These are phyloP conservation scores for Epinotia bilunana DNA, from an alignment of 2,888 invertebrate species.

Conservation along the genomic window DNA sequence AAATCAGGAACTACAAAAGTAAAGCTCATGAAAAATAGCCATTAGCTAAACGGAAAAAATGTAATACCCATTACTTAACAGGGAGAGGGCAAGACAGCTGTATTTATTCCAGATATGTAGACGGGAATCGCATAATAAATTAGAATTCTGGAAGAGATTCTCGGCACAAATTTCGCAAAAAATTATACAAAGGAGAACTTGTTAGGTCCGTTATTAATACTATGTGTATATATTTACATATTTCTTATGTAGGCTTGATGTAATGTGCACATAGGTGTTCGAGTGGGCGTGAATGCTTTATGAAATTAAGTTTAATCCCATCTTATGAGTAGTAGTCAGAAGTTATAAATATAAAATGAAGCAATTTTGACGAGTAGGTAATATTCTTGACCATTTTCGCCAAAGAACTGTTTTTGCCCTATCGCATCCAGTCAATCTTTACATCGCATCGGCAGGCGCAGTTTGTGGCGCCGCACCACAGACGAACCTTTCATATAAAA, in stretches of 20 bases:
- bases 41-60: constrained; percentile 63
- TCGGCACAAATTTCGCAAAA: not conserved
- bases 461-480: constrained; percentile 55
- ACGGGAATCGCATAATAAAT: constrained; percentile 23
- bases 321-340: not conserved
- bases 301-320: too few relatives aligned
- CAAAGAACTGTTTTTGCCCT: not conserved
- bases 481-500: constrained; percentile 79
- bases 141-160: constrained; percentile 34
- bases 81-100: constrained; percentile 55
- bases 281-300: too few relatives aligned
- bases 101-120: constrained; percentile 36
- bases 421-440: constrained; percentile 35
- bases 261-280: not conserved
- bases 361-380: not conserved
- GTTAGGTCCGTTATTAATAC: not conserved
- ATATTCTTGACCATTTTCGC: not conserved
- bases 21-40: constrained; percentile 59
- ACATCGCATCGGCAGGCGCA: constrained; percentile 49
- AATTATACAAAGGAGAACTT: constrained; percentile 6
- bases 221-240: not conserved
- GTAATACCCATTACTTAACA: constrained; percentile 44
- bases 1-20: constrained; percentile 47
- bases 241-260: not conserved
- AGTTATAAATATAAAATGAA: not conserved